Conservation (phyloP, 2,888 invertebrate genomes). For the Caenorhabditis afra region DNA sequence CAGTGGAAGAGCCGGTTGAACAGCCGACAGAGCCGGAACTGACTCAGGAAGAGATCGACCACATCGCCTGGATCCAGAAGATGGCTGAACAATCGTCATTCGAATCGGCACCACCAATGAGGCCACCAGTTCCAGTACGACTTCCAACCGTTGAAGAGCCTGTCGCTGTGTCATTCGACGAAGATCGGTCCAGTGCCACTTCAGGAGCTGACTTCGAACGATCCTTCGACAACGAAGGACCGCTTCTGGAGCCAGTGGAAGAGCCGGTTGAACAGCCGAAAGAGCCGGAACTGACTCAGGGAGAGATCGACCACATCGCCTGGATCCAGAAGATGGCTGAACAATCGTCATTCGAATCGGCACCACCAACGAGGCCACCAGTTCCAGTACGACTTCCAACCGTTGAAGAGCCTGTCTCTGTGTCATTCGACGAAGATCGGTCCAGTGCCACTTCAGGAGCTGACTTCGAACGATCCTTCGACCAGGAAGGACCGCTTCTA, state of each 20-base stretch:
- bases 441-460: constrained; percentile 24
- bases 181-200: constrained; percentile 52
- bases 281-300: constrained; percentile 24
- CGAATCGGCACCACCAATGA: constrained; percentile 24
- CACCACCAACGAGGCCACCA: constrained; percentile 21
- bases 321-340: constrained; percentile 46
- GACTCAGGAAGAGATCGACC: constrained; percentile 56
- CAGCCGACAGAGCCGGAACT: constrained; percentile 14
- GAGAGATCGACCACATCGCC: constrained; percentile 56
- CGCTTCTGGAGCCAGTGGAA: constrained; percentile 10
- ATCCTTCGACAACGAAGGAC: constrained; percentile 30
- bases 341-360: constrained; percentile 32
- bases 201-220: constrained; percentile 45
- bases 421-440: constrained; percentile 7
- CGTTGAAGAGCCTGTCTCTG: constrained; percentile 5
- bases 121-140: constrained; percentile 22
- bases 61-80: constrained; percentile 41
- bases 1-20: neutral
- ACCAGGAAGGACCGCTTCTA: constrained; percentile 19
- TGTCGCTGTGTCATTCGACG: neutral
- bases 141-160: constrained; percentile 28
- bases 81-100: constrained; percentile 49
- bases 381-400: constrained; percentile 16
- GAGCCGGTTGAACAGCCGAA: neutral
- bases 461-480: constrained; percentile 22